Base-by-base conservation (phyloP, 2,888 invertebrate species). In the Philereme transversata region DNA sequence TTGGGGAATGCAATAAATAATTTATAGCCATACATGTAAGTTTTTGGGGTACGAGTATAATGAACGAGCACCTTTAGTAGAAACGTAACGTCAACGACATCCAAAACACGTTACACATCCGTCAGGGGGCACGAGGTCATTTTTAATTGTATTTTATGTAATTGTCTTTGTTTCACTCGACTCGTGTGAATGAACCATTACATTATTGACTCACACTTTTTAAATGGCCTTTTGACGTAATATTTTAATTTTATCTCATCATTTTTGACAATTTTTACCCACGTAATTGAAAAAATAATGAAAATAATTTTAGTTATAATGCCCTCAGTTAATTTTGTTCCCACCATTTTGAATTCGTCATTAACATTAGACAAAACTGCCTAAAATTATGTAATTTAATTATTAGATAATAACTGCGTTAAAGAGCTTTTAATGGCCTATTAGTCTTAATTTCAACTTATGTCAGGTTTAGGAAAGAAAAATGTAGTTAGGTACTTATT, bases 101-200 rank as follows among this genome's bases (percentile, higher is more conserved):
- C 73, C 78, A 71, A 74, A 75, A 74, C 76, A 67, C 73, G 61
- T 62, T 67, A 76, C 77, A 75, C 82, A 86, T 88, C 88, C 87
- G 86, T 77, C 72, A 71, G 74, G 67, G 82, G 76, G 75, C 79
- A 78, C 78, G 90, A 90, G 89, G 90, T 86, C 87, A 83, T 68
- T 78, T 87, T 79, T 86, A 86, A 88, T 87, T 87, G 82, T 84
- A 79, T 81, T 86, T 90, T 90, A 90, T 84, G 84, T 90, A 90
- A 90, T 86, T 79, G 71, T 70, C 81, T 84, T 87, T 84, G 83
- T 88, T 88, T 82, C 77, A 77, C 68, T 66, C 49, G 72, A 74
- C 76, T 75, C 82, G 83, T 90, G 90, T 83, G 88, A 90, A 90
- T 82, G 82, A 82, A 85, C 85, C 79, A 73, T 72, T 75, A 73